phyloP scores from a whole-genome alignment of 2,888 invertebrate genomes.

The Drosophila kokeensis region DNA sequence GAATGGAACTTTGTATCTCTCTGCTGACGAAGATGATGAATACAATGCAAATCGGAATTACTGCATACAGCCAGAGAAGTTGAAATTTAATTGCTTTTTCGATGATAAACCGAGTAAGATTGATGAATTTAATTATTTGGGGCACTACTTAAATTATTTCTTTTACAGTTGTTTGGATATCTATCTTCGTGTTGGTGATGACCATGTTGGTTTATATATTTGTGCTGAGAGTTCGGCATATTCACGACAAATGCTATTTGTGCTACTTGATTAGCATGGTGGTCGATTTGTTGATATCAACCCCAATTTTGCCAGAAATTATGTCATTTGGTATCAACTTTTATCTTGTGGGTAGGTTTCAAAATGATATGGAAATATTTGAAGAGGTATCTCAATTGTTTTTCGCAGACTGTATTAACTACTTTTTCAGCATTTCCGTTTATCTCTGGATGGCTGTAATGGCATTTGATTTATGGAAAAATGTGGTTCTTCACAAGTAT shows the following conservation, averaged over 20 bases:
- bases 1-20: slow-evolving; percentile 21
- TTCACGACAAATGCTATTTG: too few relatives aligned
- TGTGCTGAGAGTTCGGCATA: too few relatives aligned
- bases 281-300: too few relatives aligned
- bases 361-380: too few relatives aligned
- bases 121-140: not conserved
- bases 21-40: not conserved
- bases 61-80: slow-evolving; percentile 18
- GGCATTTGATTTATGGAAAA: too few relatives aligned
- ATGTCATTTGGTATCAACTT: too few relatives aligned
- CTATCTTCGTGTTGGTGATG: not conserved
- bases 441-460: too few relatives aligned
- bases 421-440: accelerated
- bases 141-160: not conserved
- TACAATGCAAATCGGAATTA: slow-evolving; percentile 5
- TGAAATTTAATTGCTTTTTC: not conserved
- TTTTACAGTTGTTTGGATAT: not conserved
- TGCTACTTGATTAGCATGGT: too few relatives aligned
- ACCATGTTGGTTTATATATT: slow-evolving; percentile 61
- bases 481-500: too few relatives aligned
- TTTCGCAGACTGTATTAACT: accelerated
- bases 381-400: too few relatives aligned
- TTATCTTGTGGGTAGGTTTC: too few relatives aligned
- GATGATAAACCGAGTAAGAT: not conserved
- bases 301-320: accelerated